Evolutionary conservation across 2,888 invertebrate genomes (phyloP), one percentile per base, ranked within the genome.

Genomic region (Mylabris sibirica): DNA sequence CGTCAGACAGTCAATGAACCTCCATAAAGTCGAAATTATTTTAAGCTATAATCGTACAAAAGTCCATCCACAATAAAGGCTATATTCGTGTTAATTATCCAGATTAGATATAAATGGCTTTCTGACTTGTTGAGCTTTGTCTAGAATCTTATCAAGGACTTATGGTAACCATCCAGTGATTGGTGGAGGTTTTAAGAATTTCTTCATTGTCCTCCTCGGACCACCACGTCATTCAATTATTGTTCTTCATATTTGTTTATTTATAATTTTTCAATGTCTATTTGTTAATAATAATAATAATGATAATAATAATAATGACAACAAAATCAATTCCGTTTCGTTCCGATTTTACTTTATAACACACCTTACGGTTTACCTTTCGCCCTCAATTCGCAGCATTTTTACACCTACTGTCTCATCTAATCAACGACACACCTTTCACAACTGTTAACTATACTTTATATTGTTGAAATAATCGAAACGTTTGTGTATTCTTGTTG

Each of bases 381-480:
- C 84, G 84, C 81, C 84, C 84, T 84, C 84, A 81, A 81, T 85
- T 84, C 80, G 82, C 81, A 77, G 79, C 82, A 82, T 84, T 84
- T 84, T 84, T 84, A 83, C 83, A 83, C 84, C 83, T 84, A 84
- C 82, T 83, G 81, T 68, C 74, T 73, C 66, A 62, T 63, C 70
- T 69, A 68, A 76, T 70, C 77, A 65, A 66, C 64, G 80, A 83
- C 81, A 49, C 72, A 70, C 76, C 71, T 64, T 70, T 49, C 59
- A 14, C 24, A 53, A 26, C 65, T 35, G 63, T 61, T 66, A 64
- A 68, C 59, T 65, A 24, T 57, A 24, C 68, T 44, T 72, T 68
- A 34, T 69, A 66, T 68, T 57, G 57, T 57, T 22, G 1, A 57
- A 57, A 57, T 57, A 24, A 57, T 57, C 17, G 2, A 34, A 44